Conservation (phyloP, 2,797 vertebrate genomes). For the Brachyrhaphis roseni region DNA sequence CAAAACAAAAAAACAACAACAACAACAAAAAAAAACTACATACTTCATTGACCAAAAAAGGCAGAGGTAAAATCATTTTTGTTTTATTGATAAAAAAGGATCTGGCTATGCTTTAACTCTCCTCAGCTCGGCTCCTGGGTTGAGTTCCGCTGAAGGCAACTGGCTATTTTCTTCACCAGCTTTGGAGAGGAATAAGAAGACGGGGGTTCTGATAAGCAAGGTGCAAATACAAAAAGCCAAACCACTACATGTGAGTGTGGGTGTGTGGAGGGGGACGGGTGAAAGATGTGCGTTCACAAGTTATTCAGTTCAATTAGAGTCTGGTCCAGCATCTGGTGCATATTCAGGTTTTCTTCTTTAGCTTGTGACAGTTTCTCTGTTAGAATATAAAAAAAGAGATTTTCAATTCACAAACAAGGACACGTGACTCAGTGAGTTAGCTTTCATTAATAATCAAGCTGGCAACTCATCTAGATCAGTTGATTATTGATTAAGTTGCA, state of each 20-base stretch:
- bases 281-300: slow-evolving; percentile 89
- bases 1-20: slow-evolving; percentile 11
- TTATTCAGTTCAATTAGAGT: slow-evolving; percentile 99
- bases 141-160: slow-evolving; percentile 65
- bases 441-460: slow-evolving; percentile 51
- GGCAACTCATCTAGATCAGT: slow-evolving; percentile 39
- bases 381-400: slow-evolving; percentile 87
- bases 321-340: slow-evolving; percentile 99
- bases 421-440: slow-evolving; percentile 46
- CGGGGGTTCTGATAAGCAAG: slow-evolving; percentile 83
- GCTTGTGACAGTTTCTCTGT: slow-evolving; percentile 99
- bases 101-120: slow-evolving; percentile 54
- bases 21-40: neutral
- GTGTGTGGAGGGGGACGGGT: slow-evolving; percentile 44
- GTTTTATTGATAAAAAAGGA: slow-evolving; percentile 59
- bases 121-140: slow-evolving; percentile 57
- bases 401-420: slow-evolving; percentile 67
- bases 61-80: slow-evolving; percentile 58
- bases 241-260: slow-evolving; percentile 47
- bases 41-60: slow-evolving; percentile 62
- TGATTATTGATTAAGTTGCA: slow-evolving; percentile 13
- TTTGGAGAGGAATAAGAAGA: slow-evolving; percentile 46
- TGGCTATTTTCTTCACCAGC: slow-evolving; percentile 63
- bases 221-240: slow-evolving; percentile 81
- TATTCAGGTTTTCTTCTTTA: slow-evolving; percentile 99